A percentile compares a stretch with the other conserved stretches of the same genome.
phyloP scores from a whole-genome alignment of 2,113 vertebrate genomes.

The Parus major region DNA sequence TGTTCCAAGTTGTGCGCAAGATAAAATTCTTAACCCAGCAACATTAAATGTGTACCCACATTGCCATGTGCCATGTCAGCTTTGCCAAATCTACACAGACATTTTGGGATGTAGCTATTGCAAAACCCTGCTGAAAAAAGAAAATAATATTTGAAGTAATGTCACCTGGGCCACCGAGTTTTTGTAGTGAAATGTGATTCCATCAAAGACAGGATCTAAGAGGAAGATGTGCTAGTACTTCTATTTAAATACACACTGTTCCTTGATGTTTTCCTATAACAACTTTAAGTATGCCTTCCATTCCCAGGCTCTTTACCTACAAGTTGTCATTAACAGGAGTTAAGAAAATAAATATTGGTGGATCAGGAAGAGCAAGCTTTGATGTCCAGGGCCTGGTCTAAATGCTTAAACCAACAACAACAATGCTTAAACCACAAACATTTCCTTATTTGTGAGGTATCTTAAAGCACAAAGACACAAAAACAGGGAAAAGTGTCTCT shows the following conservation, averaged over 20 bases:
- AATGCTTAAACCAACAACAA: not conserved
- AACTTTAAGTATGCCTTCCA: not conserved
- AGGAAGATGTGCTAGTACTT: not conserved
- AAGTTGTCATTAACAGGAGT: not conserved
- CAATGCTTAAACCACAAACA: not conserved
- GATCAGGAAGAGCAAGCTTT: not conserved
- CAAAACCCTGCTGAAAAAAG: not conserved
- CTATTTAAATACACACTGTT: not conserved
- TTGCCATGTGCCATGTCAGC: fast-evolving
- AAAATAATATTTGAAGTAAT: not conserved
- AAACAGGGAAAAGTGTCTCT: not conserved
- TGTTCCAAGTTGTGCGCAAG: not conserved
- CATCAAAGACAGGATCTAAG: not conserved
- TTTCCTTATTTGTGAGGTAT: not conserved
- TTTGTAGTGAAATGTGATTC: not conserved
- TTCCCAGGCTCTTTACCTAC: not conserved
- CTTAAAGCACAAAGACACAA: not conserved
- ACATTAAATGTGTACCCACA: not conserved
- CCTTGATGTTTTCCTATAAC: not conserved
- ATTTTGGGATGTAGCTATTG: not conserved
- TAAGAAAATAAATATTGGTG: not conserved
- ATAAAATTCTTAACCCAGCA: not conserved
- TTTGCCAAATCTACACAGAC: not conserved
- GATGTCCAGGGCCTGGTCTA: not conserved
- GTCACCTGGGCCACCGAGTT: not conserved